Base-by-base conservation (phyloP, 2,113 vertebrate species). In the Colossoma macropomum region DNA sequence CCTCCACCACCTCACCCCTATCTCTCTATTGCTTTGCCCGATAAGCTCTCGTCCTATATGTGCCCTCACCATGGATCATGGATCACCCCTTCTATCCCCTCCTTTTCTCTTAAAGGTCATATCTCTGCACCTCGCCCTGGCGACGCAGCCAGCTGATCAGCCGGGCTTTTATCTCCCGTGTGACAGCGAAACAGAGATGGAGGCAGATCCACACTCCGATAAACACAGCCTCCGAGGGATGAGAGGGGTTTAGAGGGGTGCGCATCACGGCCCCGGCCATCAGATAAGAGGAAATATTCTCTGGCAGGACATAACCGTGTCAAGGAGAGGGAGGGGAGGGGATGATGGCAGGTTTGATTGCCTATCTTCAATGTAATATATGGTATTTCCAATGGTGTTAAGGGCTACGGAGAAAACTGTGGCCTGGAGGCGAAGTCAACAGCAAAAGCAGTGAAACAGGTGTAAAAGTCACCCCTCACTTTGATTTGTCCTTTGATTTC, bases 61-160 rank as follows among this genome's bases (percentile, higher is more conserved):
- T 48, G 77, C 62, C 77, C 77, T 78, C 84, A 80, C 81, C 41
- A 62, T 74, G 79, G 75, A 84, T 87, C 75, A 79, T 69, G 79
- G 75, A 84, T 84, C 75, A 79, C 79, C 60, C 82, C 60, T 66
- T 45, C 8, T 32, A 62, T 62, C 59, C 11, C 59, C 59, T 62
- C 23, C 70, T 70, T 85, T 83, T 83, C 84, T 85, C 84, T 78
- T 86, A 87, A 87, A 87, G 86, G 86, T 87, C 86, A 86, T 74
- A 83, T 84, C 77, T 84, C 59, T 59, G 81, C 65, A 45, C 81
- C 34, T 68, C 34, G 30, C 45, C 30, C 63, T 23, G 56, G 45
- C 80, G 21, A 50, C 76, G 8, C 13, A 21, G 69, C 48, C 45
- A 75, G 85, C 85, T 69, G 79, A 86, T 81, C 82, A 77, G 66